Evolutionary conservation across 2,113 vertebrate genomes (phyloP).

Genomic region (Saimiri boliviensis): DNA sequence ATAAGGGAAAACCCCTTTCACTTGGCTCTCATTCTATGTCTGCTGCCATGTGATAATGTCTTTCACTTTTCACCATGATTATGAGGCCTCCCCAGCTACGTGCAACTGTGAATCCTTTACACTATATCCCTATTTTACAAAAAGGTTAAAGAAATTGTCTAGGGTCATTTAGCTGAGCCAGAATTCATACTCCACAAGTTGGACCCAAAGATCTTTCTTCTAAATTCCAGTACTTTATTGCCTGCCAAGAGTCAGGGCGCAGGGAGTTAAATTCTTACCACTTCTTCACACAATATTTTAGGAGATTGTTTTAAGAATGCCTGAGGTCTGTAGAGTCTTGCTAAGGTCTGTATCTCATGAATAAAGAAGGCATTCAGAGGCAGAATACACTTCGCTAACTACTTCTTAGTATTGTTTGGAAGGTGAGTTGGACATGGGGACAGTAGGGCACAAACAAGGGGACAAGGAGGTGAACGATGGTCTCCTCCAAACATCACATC

Average conservation of each 20-base stretch:
- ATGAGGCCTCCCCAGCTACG: no score
- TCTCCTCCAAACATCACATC: not conserved
- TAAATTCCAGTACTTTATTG: not conserved
- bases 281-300: not conserved
- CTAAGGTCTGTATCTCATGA: not conserved
- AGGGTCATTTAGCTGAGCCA: not conserved
- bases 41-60: no score
- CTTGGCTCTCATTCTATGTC: no score
- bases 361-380: constrained; percentile 11
- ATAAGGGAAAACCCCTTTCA: no score
- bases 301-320: not conserved
- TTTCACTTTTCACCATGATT: no score
- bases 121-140: not conserved
- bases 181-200: not conserved
- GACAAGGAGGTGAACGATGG: not conserved
- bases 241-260: not conserved
- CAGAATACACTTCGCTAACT: not conserved
- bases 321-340: not conserved
- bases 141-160: not conserved
- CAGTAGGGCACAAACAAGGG: not conserved
- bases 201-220: not conserved
- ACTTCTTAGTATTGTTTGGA: not conserved
- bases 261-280: not conserved
- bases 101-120: no score
- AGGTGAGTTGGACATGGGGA: not conserved